phyloP scores from a whole-genome alignment of 2,888 invertebrate genomes.

The Rhogogaster chlorosoma region DNA sequence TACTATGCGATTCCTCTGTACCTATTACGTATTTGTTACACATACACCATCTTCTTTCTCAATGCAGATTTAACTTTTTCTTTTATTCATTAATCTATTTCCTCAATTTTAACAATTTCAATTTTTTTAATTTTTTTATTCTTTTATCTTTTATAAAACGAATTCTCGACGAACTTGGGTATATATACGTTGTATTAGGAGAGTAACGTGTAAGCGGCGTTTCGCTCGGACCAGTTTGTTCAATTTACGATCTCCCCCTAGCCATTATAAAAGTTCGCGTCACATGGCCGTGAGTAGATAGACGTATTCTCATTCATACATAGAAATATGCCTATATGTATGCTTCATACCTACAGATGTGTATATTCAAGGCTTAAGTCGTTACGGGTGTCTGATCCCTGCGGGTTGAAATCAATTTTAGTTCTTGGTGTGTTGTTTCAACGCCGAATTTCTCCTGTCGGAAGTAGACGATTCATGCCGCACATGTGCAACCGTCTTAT shows the following conservation, averaged over 20 bases:
- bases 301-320: background rate
- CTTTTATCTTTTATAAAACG: background rate
- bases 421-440: slow-evolving; percentile 44
- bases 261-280: slow-evolving; percentile 1
- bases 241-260: slow-evolving; percentile 26
- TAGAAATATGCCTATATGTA: background rate
- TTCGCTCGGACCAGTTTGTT: slow-evolving; percentile 5
- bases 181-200: background rate
- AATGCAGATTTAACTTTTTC: background rate
- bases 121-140: background rate
- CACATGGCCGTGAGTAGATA: background rate
- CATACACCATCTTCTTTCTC: background rate
- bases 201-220: background rate
- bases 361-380: background rate
- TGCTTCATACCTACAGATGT: background rate
- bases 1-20: background rate
- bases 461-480: slow-evolving; percentile 44
- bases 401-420: slow-evolving; percentile 43
- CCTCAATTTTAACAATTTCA: too few species aligned
- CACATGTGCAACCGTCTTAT: slow-evolving; percentile 21
- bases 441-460: slow-evolving; percentile 45
- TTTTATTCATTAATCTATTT: background rate
- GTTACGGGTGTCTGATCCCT: background rate
- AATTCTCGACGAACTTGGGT: background rate
- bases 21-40: background rate